phyloP scores from a whole-genome alignment of 2,113 vertebrate genomes.

The Oceanites oceanicus region DNA sequence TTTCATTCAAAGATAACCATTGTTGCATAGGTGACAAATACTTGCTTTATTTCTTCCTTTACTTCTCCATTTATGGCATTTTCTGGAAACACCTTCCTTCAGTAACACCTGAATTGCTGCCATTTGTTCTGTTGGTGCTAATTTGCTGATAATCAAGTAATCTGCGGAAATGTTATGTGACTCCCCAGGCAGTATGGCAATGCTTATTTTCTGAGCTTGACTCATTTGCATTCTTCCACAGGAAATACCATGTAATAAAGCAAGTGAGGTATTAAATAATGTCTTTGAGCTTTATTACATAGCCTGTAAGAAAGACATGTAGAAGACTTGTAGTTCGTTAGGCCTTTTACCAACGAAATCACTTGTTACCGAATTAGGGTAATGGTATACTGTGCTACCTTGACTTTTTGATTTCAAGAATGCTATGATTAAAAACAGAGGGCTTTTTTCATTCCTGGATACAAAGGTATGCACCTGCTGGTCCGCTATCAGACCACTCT shows the following conservation, averaged over 20 bases:
- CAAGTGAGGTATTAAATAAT: conserved; percentile 63
- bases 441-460: background rate
- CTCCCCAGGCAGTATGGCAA: conserved; percentile 65
- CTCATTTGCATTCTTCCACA: conserved; percentile 59
- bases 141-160: conserved; percentile 84
- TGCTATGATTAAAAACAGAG: background rate
- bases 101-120: conserved; percentile 54
- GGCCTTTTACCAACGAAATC: background rate
- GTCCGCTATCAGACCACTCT: background rate
- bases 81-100: conserved; percentile 47
- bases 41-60: background rate
- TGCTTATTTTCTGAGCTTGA: conserved; percentile 69
- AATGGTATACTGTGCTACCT: background rate
- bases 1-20: conserved; percentile 53
- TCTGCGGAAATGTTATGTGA: conserved; percentile 73
- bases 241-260: conserved; percentile 58
- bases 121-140: conserved; percentile 73
- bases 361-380: background rate
- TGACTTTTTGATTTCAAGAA: background rate
- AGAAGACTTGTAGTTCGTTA: background rate
- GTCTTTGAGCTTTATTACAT: background rate
- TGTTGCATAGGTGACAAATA: conserved; percentile 39
- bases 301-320: background rate
- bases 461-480: background rate
- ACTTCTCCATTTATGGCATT: conserved; percentile 14